Evolutionary conservation across 2,888 invertebrate species (phyloP).

Genomic region (Spilosoma lubricipeda): DNA sequence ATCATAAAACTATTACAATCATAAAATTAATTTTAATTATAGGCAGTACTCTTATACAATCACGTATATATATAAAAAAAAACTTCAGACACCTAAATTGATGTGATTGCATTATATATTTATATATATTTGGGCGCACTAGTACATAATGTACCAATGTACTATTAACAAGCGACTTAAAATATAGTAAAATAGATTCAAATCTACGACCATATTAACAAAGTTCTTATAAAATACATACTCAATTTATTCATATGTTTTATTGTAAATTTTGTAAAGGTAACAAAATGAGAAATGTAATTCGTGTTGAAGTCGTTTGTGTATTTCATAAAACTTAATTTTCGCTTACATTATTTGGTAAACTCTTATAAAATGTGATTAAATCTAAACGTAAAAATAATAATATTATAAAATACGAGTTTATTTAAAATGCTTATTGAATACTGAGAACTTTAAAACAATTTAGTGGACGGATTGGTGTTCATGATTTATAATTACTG

Average conservation of each 20-base stretch:
- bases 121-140: conserved; percentile 10
- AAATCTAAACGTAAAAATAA: neutral
- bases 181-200: neutral
- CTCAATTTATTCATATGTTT: neutral
- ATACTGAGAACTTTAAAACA: neutral
- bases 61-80: no score
- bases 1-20: neutral
- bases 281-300: neutral
- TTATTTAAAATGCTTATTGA: conserved; percentile 11
- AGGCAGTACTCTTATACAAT: conserved; percentile 2
- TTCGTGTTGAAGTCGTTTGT: neutral
- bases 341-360: conserved; percentile 28
- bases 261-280: neutral
- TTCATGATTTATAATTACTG: neutral
- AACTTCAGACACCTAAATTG: conserved; percentile 7
- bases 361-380: conserved; percentile 18
- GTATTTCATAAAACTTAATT: neutral
- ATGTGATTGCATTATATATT: conserved; percentile 14
- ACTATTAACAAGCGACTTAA: neutral
- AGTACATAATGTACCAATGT: neutral
- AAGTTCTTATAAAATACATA: neutral
- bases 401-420: neutral
- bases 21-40: conserved; percentile 3
- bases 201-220: neutral
- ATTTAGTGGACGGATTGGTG: neutral